These are phyloP conservation scores for Exaiptasia diaphana DNA, from an alignment of 64 coral and sea anemone species.

Conservation along the genomic window DNA sequence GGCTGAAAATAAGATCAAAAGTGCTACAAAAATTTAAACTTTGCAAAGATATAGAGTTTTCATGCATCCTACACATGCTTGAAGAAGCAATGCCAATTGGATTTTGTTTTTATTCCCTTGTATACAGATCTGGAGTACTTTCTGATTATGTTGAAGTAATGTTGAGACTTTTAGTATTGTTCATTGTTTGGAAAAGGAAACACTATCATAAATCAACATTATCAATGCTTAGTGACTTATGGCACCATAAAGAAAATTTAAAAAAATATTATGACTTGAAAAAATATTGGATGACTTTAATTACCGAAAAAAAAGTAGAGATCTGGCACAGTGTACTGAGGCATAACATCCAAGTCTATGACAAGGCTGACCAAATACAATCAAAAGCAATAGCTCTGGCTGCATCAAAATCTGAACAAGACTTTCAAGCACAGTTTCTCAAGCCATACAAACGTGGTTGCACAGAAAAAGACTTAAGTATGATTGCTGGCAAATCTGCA, in stretches of 20 bases:
- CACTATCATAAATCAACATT: constrained; percentile 60
- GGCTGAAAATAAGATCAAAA: constrained; percentile 15
- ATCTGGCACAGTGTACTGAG: constrained; percentile 58
- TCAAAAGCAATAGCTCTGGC: constrained; percentile 32
- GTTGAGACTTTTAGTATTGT: constrained; percentile 1
- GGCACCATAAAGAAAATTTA: constrained; percentile 17
- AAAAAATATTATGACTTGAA: constrained; percentile 40
- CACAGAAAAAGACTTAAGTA: constrained; percentile 29
- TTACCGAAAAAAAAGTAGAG: constrained; percentile 54
- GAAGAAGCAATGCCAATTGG: constrained; percentile 16
- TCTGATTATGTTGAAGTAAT: background rate
- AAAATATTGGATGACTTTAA: constrained; percentile 32
- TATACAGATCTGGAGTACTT: constrained; percentile 13
- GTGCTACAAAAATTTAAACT: constrained; percentile 27
- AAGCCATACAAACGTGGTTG: constrained; percentile 24
- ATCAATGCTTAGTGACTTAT: constrained; percentile 13
- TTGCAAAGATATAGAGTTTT: constrained; percentile 44
- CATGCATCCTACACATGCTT: background rate
- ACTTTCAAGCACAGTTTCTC: constrained; percentile 6
- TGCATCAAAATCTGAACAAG: constrained; percentile 6
- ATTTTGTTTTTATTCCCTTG: constrained; percentile 20
- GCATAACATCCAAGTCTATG: constrained; percentile 9
- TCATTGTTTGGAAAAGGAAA: constrained; percentile 57
- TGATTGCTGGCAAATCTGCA: constrained; percentile 35
- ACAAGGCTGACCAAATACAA: constrained; percentile 28